Percentiles rank a stretch among this genome's conserved stretches.
Conservation (phyloP, 1,140 invertebrate genomes). For the Pachyrhynchus sulphureomaculatus region DNA sequence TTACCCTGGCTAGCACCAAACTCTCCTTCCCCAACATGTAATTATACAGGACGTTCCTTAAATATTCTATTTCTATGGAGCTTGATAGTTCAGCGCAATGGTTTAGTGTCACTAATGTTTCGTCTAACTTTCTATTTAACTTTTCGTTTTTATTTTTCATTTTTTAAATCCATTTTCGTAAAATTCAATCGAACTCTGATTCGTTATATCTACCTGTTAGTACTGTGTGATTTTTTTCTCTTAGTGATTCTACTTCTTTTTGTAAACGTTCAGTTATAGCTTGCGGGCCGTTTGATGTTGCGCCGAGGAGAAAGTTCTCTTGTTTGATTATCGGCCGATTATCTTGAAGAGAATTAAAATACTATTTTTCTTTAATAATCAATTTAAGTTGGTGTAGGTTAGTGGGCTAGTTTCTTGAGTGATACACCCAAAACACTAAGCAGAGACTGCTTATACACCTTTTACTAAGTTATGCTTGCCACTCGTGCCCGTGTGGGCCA, state of each 20-base stretch:
- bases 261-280: slow-evolving; percentile 2
- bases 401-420: no score
- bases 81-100: slow-evolving; percentile 59
- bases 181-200: slow-evolving; percentile 47
- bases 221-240: slow-evolving; percentile 44
- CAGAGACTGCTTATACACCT: no score
- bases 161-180: slow-evolving; percentile 48
- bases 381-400: no score
- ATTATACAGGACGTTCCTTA: slow-evolving; percentile 82
- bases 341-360: slow-evolving; percentile 25
- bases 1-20: slow-evolving; percentile 82
- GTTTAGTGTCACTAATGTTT: slow-evolving; percentile 62
- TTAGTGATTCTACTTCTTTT: slow-evolving; percentile 40
- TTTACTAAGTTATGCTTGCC: no score
- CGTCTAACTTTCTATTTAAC: slow-evolving; percentile 63
- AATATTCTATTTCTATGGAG: slow-evolving; percentile 84
- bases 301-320: slow-evolving; percentile 20
- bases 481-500: no score
- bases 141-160: slow-evolving; percentile 63
- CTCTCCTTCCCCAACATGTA: slow-evolving; percentile 78
- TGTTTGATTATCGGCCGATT: slow-evolving; percentile 29
- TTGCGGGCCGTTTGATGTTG: not conserved
- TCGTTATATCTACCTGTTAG: slow-evolving; percentile 45
- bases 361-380: no score
- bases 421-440: no score